A percentile compares a stretch with the other conserved stretches of the same genome.
Conservation (phyloP, 1,140 invertebrate genomes). For the Bombus affinis region DNA sequence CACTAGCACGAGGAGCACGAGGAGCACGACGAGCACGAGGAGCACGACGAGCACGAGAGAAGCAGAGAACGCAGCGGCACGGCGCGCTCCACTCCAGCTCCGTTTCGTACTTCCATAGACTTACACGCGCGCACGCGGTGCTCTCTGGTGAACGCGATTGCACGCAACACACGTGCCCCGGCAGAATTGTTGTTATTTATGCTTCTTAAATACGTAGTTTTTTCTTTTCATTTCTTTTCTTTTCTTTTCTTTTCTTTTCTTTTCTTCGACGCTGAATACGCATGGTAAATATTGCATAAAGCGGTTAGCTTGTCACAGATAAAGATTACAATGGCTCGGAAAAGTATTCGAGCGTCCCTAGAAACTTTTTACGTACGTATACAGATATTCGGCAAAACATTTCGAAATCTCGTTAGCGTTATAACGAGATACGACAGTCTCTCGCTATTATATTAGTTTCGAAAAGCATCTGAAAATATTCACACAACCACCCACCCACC, state of each 20-base stretch:
- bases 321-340: no score
- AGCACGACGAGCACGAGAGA: slow-evolving; percentile 69
- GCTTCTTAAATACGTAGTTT: no score
- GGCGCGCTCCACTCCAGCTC: slow-evolving; percentile 45
- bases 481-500: no score
- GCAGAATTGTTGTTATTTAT: no score
- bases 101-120: background rate
- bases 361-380: no score
- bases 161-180: background rate
- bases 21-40: slow-evolving; percentile 69
- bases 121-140: background rate
- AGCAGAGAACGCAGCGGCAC: slow-evolving; percentile 64
- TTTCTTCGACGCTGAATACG: background rate
- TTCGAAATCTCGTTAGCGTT: no score
- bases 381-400: no score
- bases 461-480: no score
- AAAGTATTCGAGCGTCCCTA: no score
- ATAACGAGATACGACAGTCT: no score
- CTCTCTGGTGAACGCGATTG: background rate
- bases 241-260: background rate
- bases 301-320: background rate
- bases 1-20: slow-evolving; percentile 74
- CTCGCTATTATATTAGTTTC: no score
- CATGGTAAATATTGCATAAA: background rate
- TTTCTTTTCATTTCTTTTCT: no score